Evolutionary conservation across 1,140 invertebrate genomes (phyloP).

Genomic region (Teleopsis dalmanni): DNA sequence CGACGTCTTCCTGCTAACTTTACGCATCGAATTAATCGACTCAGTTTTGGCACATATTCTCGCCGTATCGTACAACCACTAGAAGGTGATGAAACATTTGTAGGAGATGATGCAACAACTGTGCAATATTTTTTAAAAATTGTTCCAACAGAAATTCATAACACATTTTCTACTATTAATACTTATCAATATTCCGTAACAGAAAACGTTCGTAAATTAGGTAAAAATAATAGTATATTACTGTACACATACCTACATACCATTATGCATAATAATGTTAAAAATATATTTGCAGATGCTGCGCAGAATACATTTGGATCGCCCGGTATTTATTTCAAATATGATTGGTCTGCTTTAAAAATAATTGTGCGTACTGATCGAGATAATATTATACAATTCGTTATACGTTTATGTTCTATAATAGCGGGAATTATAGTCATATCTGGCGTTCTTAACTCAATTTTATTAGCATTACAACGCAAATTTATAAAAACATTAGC

Average conservation of each 20-base stretch:
- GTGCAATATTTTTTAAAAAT: constrained; percentile 94
- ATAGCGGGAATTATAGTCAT: constrained; percentile 87
- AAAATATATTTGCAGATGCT: constrained; percentile 41
- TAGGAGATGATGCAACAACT: constrained; percentile 54
- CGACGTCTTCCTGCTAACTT: constrained; percentile 79
- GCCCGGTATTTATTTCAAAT: constrained; percentile 92
- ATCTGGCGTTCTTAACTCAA: constrained; percentile 37
- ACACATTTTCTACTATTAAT: constrained; percentile 58
- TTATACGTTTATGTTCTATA: constrained; percentile 78
- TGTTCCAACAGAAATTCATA: constrained; percentile 86
- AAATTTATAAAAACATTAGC: constrained; percentile 2
- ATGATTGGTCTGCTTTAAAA: constrained; percentile 83
- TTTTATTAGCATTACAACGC: constrained; percentile 3
- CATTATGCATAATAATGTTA: background rate
- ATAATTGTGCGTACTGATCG: constrained; percentile 76
- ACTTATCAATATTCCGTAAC: constrained; percentile 93
- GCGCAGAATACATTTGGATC: constrained; percentile 80
- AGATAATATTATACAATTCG: constrained; percentile 70
- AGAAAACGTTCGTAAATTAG: constrained; percentile 71
- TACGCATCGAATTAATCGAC: constrained; percentile 83
- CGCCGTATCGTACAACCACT: constrained; percentile 79
- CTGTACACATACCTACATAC: background rate
- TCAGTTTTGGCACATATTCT: constrained; percentile 84
- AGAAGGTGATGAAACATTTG: constrained; percentile 82
- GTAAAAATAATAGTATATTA: constrained; percentile 30